Base-by-base conservation (phyloP, 2,888 invertebrate species). In the Sussaba pulchella region DNA sequence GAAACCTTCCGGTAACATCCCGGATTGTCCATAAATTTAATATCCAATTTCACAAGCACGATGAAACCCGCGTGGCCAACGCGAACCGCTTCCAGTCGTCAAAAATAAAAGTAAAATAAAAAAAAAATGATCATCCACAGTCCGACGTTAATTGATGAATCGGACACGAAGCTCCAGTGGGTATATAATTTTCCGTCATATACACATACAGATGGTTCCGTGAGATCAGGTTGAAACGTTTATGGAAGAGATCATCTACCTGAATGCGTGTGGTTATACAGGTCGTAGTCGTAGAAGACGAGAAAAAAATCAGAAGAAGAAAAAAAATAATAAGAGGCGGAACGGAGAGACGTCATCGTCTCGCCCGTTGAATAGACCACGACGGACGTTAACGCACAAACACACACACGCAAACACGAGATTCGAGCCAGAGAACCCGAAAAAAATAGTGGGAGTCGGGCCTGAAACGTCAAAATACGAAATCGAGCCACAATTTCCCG, bases 401-500 rank as follows among this genome's bases (percentile, higher is more conserved):
- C n/a, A n/a, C n/a, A n/a, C n/a, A n/a, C n/a, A n/a, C n/a, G n/a
- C n/a, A n/a, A n/a, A n/a, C n/a, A 80, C 77, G 83, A 59, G 83
- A 59, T 75, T 19, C 41, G 74, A 79, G 69, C 78, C 66, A 79
- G 52, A 31, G 31, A 5, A 31, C 2, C 31, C 31, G 31, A 6
- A 31, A 6, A 6, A 6, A 6, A 6, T 2, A 6, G 31, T 2
- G 52, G 50, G 64, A 73, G 50, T 19, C 52, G 47, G 59, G 85
- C 85, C 86, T 86, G 66, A 78, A 70, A 86, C 86, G 89, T 89
- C 89, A 89, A 90, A 90, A 91, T 89, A 89, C 87, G 87, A 90
- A 91, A 90, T 89, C 87, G 90, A 90, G 86, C 85, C 87, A 81
- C 89, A 89, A 90, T 91, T 91, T 89, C 88, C 90, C 89, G 84